Percentiles rank a stretch among this genome's conserved stretches.
Conservation (phyloP, 2,797 vertebrate species). For the Streptopelia turtur region DNA sequence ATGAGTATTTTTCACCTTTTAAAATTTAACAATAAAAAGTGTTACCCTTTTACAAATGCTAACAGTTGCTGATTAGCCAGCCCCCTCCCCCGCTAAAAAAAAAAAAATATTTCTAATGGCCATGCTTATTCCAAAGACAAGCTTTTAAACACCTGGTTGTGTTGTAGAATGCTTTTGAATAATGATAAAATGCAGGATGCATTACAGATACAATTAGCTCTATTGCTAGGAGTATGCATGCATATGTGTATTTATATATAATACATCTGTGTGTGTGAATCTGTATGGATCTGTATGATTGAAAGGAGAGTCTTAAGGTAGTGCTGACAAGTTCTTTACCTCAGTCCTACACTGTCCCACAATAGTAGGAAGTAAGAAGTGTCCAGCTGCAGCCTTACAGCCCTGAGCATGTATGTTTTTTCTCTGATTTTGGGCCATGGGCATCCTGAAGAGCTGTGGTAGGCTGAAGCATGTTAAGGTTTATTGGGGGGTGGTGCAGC, state of each 20-base stretch:
- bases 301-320: background rate
- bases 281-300: background rate
- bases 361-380: background rate
- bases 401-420: background rate
- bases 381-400: background rate
- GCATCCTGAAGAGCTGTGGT: background rate
- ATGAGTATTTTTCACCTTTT: constrained; percentile 28
- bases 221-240: background rate
- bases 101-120: background rate
- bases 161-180: background rate
- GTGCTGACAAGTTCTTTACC: background rate
- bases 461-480: background rate
- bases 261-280: background rate
- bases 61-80: background rate
- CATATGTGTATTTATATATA: background rate
- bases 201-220: background rate
- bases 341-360: background rate
- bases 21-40: background rate
- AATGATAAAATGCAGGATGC: background rate
- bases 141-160: background rate
- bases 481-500: background rate
- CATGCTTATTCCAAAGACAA: background rate
- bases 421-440: background rate
- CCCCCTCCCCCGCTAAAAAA: fast-evolving
- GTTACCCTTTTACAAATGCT: background rate